Evolutionary conservation across 2,888 invertebrate species (phyloP).

Genomic region (Calameuta pallipes): DNA sequence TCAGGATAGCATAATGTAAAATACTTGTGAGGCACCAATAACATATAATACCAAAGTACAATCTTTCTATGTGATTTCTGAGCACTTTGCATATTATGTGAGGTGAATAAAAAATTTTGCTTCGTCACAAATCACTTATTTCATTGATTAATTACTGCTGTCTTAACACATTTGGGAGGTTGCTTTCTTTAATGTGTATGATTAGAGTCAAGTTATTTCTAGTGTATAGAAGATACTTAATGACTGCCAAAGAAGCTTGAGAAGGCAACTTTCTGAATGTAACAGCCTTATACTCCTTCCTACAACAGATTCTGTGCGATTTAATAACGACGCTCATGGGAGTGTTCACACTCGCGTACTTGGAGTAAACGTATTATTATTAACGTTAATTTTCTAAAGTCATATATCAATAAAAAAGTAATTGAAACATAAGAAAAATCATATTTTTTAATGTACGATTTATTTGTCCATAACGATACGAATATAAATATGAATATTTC

Average conservation of each 20-base stretch:
- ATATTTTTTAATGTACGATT: neutral
- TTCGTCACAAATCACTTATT: slow-evolving; percentile 62
- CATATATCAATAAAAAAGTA: neutral
- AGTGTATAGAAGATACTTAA: neutral
- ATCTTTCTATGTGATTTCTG: slow-evolving; percentile 54
- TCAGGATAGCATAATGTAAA: neutral
- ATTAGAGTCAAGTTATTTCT: neutral
- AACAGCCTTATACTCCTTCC: slow-evolving; percentile 65
- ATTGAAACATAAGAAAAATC: neutral
- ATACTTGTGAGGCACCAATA: slow-evolving; percentile 39
- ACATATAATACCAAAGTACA: slow-evolving; percentile 38
- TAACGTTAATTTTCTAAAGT: neutral
- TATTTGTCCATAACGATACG: neutral
- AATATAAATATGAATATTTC: neutral
- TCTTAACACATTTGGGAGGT: slow-evolving; percentile 62
- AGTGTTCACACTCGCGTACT: neutral
- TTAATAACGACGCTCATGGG: neutral
- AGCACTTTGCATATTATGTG: slow-evolving; percentile 59
- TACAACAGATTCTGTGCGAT: slow-evolving; percentile 39
- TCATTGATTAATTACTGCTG: slow-evolving; percentile 62
- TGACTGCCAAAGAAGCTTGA: slow-evolving; percentile 29
- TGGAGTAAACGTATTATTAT: neutral
- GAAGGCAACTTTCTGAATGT: slow-evolving; percentile 65
- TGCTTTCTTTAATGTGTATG: slow-evolving; percentile 52
- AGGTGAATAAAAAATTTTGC: slow-evolving; percentile 64